Evolutionary conservation across 2,113 vertebrate genomes (phyloP), one percentile per base, ranked within the genome.

Genomic region (Chitala chitala): DNA sequence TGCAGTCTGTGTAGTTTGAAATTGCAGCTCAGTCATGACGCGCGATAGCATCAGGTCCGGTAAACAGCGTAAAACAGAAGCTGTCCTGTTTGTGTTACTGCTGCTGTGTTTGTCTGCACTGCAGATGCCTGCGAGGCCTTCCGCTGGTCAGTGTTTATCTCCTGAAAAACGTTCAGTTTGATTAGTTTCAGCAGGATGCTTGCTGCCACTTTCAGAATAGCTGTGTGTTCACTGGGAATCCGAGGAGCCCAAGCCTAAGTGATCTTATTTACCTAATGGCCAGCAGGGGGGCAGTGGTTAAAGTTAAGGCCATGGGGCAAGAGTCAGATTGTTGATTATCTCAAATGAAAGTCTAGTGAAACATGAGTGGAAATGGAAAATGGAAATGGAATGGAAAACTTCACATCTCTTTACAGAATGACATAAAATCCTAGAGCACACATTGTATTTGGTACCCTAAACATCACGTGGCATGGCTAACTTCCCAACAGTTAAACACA

Each of bases 21-120:
- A 8, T 50, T 74, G 42, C 59, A 22, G 42, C 61, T 33, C 56
- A 71, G 55, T 55, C 12, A 22, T 50, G 38, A 73, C 72, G 72
- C 69, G 36, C 78, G 46, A 77, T 56, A 10, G 44, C 22, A 55
- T 50, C 33, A 44, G 48, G 48, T 13, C 36, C 24, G 24, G 12
- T 36, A 42, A 68, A 44, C 4, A 63, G 42, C 26, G 40, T 17
- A 73, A 55, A 65, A 29, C 53, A 56, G 6, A 26, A 54, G 61
- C 48, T 55, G n/a, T 36, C 26, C 17, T 51, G 48, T 69, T 69
- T 68, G 46, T 68, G 64, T 2, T 44, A 24, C 40, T 69, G 51
- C 0, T 59, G 22, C 12, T 15, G 40, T 31, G 44, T 38, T 38
- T 63, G 15, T 48, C 56, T 42, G 22, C 31, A 54, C 42, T 24